These are phyloP conservation scores for Oophaga pumilio DNA, from an alignment of 2,113 vertebrate genomes.

Conservation along the genomic window DNA sequence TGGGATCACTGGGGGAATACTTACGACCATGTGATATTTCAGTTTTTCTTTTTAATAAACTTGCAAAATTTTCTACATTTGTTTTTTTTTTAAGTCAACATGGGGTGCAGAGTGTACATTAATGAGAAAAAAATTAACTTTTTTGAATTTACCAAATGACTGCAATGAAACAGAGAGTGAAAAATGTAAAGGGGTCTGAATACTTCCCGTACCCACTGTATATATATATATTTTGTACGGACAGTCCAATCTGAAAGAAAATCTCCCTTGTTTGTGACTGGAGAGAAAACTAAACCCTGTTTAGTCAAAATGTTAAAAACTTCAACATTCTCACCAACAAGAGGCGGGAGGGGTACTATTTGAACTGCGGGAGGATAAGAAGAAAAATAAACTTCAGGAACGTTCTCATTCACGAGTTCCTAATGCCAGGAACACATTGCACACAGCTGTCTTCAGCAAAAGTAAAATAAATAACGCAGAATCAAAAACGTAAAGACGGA, in stretches of 20 bases:
- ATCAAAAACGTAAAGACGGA: slow-evolving; percentile 66
- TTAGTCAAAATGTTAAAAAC: slow-evolving; percentile 61
- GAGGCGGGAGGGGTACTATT: slow-evolving; percentile 1
- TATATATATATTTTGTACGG: not conserved
- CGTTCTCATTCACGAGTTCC: slow-evolving; percentile 65
- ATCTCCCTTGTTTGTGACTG: slow-evolving; percentile 57
- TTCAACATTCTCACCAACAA: slow-evolving; percentile 47
- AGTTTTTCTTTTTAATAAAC: no score
- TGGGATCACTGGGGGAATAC: no score
- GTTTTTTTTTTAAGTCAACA: no score
- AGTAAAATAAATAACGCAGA: slow-evolving; percentile 73
- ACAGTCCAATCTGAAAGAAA: slow-evolving; percentile 19
- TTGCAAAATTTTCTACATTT: no score
- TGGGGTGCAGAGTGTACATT: no score
- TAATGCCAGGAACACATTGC: slow-evolving; percentile 69
- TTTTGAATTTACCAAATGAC: no score
- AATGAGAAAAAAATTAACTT: no score
- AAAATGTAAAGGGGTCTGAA: no score
- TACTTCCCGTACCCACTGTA: not conserved
- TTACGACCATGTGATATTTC: no score
- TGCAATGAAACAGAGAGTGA: no score
- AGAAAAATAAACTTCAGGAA: slow-evolving; percentile 77
- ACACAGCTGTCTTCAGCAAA: slow-evolving; percentile 75
- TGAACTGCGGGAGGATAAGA: slow-evolving; percentile 62
- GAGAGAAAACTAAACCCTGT: slow-evolving; percentile 43